Percentiles rank a stretch among this genome's conserved stretches.
Evolutionary conservation across 2,113 vertebrate species (phyloP).

Genomic region (Stegastes partitus): DNA sequence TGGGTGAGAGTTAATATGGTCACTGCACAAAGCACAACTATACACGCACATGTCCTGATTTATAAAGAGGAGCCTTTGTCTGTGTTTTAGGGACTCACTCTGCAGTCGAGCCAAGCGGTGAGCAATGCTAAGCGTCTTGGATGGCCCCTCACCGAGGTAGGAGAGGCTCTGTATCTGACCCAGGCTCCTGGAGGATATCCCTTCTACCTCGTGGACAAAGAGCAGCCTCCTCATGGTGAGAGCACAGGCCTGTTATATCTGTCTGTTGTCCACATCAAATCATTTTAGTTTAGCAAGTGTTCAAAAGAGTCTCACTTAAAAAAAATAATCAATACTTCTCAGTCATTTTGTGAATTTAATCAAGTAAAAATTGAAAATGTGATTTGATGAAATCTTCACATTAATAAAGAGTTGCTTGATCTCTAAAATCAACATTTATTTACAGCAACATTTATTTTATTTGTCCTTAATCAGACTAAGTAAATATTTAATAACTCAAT

Average conservation of each 20-base stretch:
- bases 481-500: too few species aligned
- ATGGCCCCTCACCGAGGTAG: conserved; percentile 90
- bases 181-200: conserved; percentile 94
- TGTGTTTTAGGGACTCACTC: conserved; percentile 88
- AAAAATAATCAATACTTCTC: too few species aligned
- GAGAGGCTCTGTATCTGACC: conserved; percentile 86
- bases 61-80: neutral
- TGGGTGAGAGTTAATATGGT: conserved; percentile 78
- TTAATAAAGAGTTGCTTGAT: too few species aligned
- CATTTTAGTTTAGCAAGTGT: too few species aligned
- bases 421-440: too few species aligned
- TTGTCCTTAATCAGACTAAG: too few species aligned
- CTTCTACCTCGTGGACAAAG: conserved; percentile 91
- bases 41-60: too few species aligned
- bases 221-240: conserved; percentile 86
- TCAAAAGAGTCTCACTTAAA: too few species aligned
- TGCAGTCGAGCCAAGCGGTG: conserved; percentile 92
- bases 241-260: neutral
- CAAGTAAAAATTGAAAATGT: too few species aligned
- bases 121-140: conserved; percentile 89
- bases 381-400: too few species aligned
- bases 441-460: too few species aligned
- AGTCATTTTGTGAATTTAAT: too few species aligned
- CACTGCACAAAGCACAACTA: neutral
- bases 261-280: neutral